phyloP scores from a whole-genome alignment of 2,113 vertebrate species.

The Boleophthalmus pectinirostris region DNA sequence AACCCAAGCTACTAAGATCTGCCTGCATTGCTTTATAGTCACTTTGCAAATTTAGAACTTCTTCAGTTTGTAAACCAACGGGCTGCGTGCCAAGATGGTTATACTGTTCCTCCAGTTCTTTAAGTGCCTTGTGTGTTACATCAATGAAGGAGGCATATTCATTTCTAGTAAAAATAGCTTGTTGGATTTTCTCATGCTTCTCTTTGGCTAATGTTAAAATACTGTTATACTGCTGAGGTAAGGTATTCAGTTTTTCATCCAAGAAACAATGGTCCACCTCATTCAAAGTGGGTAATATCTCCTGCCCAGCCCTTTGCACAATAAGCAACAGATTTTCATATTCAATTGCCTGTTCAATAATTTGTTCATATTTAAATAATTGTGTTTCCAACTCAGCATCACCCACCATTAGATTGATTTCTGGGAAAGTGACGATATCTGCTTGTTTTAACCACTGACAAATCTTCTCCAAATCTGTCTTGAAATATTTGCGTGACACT shows the following conservation, averaged over 20 bases:
- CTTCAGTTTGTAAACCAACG: constrained; percentile 72
- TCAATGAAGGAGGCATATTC: constrained; percentile 90
- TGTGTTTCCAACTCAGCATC: constrained; percentile 82
- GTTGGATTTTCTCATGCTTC: constrained; percentile 89
- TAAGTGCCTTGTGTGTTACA: constrained; percentile 72
- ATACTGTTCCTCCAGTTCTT: constrained; percentile 88
- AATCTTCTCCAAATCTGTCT: constrained; percentile 92
- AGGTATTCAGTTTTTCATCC: constrained; percentile 86
- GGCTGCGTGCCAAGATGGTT: constrained; percentile 78
- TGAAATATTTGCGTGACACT: constrained; percentile 93
- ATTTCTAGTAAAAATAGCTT: constrained; percentile 84
- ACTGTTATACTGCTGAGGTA: constrained; percentile 89
- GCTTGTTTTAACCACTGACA: constrained; percentile 93
- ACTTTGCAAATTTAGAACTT: constrained; percentile 80
- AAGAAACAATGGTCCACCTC: constrained; percentile 93
- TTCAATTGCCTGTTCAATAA: constrained; percentile 91
- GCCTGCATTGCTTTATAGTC: constrained; percentile 79
- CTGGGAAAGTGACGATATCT: constrained; percentile 91
- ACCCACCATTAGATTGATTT: constrained; percentile 90
- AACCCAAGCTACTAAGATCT: constrained; percentile 78
- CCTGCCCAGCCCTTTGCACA: constrained; percentile 89
- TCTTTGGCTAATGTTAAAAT: constrained; percentile 88
- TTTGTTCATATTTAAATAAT: constrained; percentile 85
- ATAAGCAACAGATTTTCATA: constrained; percentile 91
- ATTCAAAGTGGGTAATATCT: constrained; percentile 88